Evolutionary conservation across 1,140 invertebrate genomes (phyloP), one percentile per base, ranked within the genome.

Genomic region (Platyura marginata): DNA sequence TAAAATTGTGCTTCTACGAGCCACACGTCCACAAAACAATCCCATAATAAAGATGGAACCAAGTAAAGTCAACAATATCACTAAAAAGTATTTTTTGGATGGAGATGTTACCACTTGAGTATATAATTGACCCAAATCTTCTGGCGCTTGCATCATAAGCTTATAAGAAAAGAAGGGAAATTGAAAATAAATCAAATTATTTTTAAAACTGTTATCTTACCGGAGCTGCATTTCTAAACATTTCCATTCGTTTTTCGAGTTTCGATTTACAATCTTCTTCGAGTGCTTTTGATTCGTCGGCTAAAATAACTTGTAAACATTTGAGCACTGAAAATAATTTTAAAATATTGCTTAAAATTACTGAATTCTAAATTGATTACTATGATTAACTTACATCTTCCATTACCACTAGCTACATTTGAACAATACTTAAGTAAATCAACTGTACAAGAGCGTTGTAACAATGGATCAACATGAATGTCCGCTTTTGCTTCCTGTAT

Each of bases 211-310:
- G n/a, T n/a, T n/a, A n/a, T n/a, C n/a, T 66, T 66, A 87, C 81
- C 66, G 80, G 74, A 23, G 77, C 81, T 19, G 87, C 85, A 68
- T 81, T 83, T 64, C 72, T 79, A 59, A 88, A 92, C 82, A 93
- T 88, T 65, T 90, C 79, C 50, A 88, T 76, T 50, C 89, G 70
- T 44, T 76, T 77, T 41, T 71, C 69, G 37, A 94, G 61, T 70
- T 84, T 81, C 48, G 74, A 75, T 48, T 76, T 71, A 59, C 88
- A 92, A 47, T 85, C 79, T 37, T 65, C 51, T 47, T 82, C 74
- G 33, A 92, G 63, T 42, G 72, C 69, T 54, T 76, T 75, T 19
- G 69, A 69, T 44, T 65, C 63, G 49, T 79, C 75, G 52, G 79
- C 68, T 43, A 86, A 56, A 35, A 79, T 68, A 45, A 74, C 70